Conservation (phyloP, 2,797 vertebrate species). For the Typhlichthys subterraneus region DNA sequence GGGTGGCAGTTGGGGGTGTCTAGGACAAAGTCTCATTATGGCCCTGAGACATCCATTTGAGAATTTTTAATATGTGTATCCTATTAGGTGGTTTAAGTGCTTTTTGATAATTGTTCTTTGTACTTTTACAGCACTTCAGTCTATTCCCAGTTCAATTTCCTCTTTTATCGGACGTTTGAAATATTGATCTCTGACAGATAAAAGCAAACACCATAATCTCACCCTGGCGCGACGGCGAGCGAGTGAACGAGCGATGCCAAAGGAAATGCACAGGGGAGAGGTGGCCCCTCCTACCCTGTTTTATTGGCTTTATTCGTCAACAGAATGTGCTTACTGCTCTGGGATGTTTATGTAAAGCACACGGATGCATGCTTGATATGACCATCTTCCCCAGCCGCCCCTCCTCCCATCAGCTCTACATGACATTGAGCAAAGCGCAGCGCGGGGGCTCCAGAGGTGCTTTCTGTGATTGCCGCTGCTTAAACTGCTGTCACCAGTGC, state of each 20-base stretch:
- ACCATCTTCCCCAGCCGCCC: slow-evolving; percentile 78
- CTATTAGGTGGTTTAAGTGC: slow-evolving; percentile 99
- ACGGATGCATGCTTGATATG: slow-evolving; percentile 87
- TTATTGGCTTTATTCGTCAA: slow-evolving; percentile 97
- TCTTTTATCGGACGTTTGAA: slow-evolving; percentile 99
- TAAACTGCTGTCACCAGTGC: slow-evolving; percentile 97
- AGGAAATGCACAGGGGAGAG: slow-evolving; percentile 85
- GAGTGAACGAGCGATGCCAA: slow-evolving; percentile 79
- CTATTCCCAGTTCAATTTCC: slow-evolving; percentile 99
- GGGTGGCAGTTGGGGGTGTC: slow-evolving; percentile 53
- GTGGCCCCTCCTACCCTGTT: slow-evolving; percentile 87
- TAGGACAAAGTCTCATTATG: slow-evolving; percentile 89
- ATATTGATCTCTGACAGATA: slow-evolving; percentile 99
- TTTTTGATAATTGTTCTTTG: slow-evolving; percentile 99
- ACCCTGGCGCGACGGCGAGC: slow-evolving; percentile 81
- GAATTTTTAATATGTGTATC: slow-evolving; percentile 99
- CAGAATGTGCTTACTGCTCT: slow-evolving; percentile 97
- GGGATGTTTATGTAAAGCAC: slow-evolving; percentile 92
- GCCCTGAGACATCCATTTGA: slow-evolving; percentile 92
- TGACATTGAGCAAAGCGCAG: slow-evolving; percentile 94
- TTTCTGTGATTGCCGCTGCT: slow-evolving; percentile 91
- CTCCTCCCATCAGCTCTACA: slow-evolving; percentile 62
- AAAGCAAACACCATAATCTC: slow-evolving; percentile 99
- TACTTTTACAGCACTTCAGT: slow-evolving; percentile 99
- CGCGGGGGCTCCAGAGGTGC: slow-evolving; percentile 88